Conservation (phyloP, 2,113 vertebrate species). For the Crypturellus undulatus region DNA sequence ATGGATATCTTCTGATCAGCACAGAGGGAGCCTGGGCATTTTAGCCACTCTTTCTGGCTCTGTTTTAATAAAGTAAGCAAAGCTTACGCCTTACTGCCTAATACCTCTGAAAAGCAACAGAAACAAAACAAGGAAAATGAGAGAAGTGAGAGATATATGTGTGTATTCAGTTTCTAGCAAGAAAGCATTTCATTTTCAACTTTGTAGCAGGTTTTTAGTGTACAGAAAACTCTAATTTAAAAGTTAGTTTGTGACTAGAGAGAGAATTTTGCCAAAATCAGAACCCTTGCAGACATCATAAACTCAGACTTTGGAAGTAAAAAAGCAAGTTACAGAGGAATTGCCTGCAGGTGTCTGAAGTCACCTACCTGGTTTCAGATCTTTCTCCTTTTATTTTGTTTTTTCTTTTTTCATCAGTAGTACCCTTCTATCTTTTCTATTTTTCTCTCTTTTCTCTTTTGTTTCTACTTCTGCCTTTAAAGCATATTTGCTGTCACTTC, state of each 20-base stretch:
- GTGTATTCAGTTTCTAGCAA: neutral
- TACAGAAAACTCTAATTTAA: neutral
- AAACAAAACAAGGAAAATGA: neutral
- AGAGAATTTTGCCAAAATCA: neutral
- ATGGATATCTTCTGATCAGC: neutral
- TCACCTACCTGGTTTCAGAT: neutral
- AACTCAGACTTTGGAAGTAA: neutral
- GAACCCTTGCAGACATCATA: constrained; percentile 9
- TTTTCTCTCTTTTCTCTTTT: neutral
- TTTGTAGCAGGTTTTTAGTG: neutral
- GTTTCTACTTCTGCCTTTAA: neutral
- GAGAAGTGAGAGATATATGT: neutral
- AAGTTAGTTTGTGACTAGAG: neutral
- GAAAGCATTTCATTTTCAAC: neutral
- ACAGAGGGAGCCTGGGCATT: neutral
- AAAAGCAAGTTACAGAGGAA: neutral
- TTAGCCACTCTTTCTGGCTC: neutral
- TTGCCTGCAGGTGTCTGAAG: neutral
- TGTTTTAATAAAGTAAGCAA: neutral
- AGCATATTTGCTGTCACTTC: neutral
- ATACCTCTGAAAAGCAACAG: neutral
- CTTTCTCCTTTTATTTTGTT: neutral
- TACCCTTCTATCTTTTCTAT: neutral
- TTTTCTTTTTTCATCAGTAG: neutral
- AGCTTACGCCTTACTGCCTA: neutral